These are phyloP conservation scores for Stichopus chloronotus DNA, from an alignment of 35 echinoderm and acorn worm species.

Conservation along the genomic window DNA sequence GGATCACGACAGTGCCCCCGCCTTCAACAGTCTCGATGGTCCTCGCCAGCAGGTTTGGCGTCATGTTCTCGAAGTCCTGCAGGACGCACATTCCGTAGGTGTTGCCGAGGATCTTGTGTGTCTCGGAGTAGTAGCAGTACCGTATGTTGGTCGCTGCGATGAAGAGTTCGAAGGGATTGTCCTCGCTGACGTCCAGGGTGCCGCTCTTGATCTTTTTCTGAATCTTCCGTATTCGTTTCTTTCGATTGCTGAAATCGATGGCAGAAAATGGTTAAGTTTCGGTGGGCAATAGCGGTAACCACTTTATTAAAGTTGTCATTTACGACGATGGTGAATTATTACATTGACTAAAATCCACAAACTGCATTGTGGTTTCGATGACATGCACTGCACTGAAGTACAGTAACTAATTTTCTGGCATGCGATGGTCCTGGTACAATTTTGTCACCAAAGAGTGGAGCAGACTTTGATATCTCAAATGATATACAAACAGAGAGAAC, in stretches of 20 bases:
- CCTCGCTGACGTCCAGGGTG: slow-evolving; percentile 86
- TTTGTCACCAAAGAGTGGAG: too few species aligned
- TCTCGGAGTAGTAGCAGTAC: slow-evolving; percentile 96
- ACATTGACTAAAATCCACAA: background rate
- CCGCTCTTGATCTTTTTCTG: slow-evolving; percentile 94
- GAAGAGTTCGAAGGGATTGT: slow-evolving; percentile 95
- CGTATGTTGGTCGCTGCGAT: slow-evolving; percentile 95
- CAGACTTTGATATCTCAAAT: too few species aligned
- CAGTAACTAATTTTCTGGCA: too few species aligned
- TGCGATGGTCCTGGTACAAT: too few species aligned
- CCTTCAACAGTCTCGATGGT: slow-evolving; percentile 97
- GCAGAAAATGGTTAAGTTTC: background rate
- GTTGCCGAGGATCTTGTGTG: slow-evolving; percentile 95
- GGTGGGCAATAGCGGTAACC: background rate
- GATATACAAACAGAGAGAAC: too few species aligned
- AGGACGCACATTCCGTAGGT: slow-evolving; percentile 99
- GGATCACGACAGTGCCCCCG: slow-evolving; percentile 87
- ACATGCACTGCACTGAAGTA: too few species aligned
- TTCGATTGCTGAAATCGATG: slow-evolving; percentile 78
- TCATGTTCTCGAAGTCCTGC: slow-evolving; percentile 97
- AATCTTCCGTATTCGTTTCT: slow-evolving; percentile 89
- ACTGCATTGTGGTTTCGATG: too few species aligned
- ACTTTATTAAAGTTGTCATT: background rate
- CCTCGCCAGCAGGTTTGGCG: slow-evolving; percentile 83
- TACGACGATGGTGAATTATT: background rate